Evolutionary conservation across 2,888 invertebrate genomes (phyloP).

Genomic region (Drosophila meridiana): DNA sequence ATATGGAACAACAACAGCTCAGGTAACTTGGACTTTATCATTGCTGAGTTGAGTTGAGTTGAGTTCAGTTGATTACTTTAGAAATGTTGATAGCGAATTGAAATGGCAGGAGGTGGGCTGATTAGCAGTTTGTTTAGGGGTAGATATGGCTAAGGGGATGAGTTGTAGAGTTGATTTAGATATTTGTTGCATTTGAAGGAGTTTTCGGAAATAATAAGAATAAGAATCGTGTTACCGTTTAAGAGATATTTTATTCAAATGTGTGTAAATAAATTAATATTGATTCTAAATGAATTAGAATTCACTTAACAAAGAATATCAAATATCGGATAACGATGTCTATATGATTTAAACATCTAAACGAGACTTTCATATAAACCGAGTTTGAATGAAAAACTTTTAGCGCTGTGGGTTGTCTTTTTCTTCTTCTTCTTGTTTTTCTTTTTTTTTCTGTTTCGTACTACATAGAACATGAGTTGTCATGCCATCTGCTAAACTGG

Average conservation of each 20-base stretch:
- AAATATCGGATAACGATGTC: no score
- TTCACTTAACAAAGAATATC: no score
- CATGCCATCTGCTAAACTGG: slow-evolving; percentile 11
- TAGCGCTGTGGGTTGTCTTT: background rate
- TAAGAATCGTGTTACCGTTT: background rate
- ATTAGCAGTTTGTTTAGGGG: background rate
- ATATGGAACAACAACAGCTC: slow-evolving; percentile 7
- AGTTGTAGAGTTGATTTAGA: background rate
- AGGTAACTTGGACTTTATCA: slow-evolving; percentile 1
- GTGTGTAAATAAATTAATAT: background rate
- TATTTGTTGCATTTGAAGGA: background rate
- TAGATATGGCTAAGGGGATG: background rate
- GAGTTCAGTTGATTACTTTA: background rate
- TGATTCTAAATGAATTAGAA: no score
- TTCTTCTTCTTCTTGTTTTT: background rate
- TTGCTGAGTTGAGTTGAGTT: background rate
- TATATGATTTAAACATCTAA: background rate
- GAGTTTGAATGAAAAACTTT: slow-evolving; percentile 5
- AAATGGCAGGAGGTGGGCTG: background rate
- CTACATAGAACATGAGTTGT: slow-evolving; percentile 8
- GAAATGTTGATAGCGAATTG: background rate
- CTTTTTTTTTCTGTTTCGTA: background rate
- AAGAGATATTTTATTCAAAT: background rate
- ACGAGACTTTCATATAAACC: background rate
- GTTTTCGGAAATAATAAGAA: background rate